These are phyloP conservation scores for Saguinus midas DNA, from an alignment of 2,113 vertebrate species.

Conservation along the genomic window DNA sequence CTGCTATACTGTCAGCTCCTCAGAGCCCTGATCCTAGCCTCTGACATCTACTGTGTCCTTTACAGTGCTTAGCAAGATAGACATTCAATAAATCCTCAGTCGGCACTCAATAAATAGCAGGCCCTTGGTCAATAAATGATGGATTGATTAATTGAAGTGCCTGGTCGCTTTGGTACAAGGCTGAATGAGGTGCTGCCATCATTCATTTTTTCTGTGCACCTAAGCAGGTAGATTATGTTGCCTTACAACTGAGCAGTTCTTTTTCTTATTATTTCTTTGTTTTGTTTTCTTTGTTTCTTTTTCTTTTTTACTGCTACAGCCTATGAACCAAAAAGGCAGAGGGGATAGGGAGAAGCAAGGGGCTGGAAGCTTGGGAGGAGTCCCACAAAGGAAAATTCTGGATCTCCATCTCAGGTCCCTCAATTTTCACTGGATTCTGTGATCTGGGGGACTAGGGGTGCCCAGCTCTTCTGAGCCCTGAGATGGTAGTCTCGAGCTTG, in stretches of 20 bases:
- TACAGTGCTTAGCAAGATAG: neutral
- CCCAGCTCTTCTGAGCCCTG: neutral
- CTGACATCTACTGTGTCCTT: neutral
- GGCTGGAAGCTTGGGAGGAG: neutral
- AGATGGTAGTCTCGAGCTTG: neutral
- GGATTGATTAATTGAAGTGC: slow-evolving; percentile 41
- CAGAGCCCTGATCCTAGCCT: neutral
- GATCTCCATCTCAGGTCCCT: neutral
- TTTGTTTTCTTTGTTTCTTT: too few relatives aligned
- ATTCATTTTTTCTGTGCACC: slow-evolving; percentile 50
- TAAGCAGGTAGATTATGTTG: neutral
- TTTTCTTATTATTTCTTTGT: neutral
- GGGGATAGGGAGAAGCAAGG: neutral
- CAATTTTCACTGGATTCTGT: neutral
- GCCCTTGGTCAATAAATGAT: slow-evolving; percentile 30
- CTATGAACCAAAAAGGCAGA: neutral
- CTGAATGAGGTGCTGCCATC: neutral
- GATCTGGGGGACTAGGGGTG: neutral
- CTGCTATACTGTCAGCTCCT: neutral
- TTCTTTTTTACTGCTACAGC: neutral
- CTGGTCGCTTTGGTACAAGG: neutral
- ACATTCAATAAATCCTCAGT: neutral
- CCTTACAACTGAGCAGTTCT: neutral
- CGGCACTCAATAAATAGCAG: neutral
- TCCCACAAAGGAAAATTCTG: neutral